These are phyloP conservation scores for Masticophis lateralis DNA, from an alignment of 2,797 vertebrate genomes.

Conservation along the genomic window DNA sequence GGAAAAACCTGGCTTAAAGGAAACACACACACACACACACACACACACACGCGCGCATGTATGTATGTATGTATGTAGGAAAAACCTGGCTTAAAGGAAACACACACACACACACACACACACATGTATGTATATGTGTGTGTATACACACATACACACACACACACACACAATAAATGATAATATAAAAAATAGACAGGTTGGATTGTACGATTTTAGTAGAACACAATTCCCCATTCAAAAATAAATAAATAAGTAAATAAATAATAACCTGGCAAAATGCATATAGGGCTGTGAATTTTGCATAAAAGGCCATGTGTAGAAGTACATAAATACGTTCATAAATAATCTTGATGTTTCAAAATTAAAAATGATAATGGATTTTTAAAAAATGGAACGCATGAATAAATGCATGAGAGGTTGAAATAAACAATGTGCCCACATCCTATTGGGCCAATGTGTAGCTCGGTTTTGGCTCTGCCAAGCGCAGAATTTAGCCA, in stretches of 20 bases:
- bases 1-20: no score
- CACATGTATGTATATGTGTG: no score
- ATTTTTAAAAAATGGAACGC: not conserved
- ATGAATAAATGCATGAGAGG: not conserved
- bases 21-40: no score
- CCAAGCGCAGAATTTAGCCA: not conserved
- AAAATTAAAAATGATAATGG: not conserved
- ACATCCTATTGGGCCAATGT: not conserved
- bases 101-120: no score
- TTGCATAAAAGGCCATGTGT: not conserved
- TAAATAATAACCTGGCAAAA: not conserved
- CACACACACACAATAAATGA: no score
- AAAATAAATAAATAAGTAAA: not conserved
- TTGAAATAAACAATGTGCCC: not conserved
- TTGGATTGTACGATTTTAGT: not conserved
- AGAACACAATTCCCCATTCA: not conserved
- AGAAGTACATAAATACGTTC: not conserved
- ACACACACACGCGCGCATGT: no score
- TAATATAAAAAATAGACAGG: not conserved
- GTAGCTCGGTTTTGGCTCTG: not conserved
- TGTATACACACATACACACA: no score
- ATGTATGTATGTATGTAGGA: no score
- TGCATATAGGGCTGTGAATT: not conserved
- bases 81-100: no score
- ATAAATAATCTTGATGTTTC: not conserved